A percentile compares a stretch with the other conserved stretches of the same genome.
phyloP scores from a whole-genome alignment of 1,140 invertebrate species.

The Drosophila dunni region DNA sequence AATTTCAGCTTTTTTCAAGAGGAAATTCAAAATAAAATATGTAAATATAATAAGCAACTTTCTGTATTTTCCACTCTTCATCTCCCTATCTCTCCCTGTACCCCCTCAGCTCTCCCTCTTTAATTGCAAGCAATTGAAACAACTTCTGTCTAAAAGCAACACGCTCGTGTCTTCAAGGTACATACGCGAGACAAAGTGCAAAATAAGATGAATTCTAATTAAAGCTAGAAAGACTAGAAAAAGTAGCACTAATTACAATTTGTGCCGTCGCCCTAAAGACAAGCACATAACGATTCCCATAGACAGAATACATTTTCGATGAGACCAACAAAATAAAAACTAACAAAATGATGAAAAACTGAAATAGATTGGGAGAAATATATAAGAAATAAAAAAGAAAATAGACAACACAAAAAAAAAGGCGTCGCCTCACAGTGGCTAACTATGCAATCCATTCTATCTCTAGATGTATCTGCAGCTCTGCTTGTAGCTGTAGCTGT shows the following conservation, averaged over 20 bases:
- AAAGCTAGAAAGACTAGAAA: slow-evolving; percentile 64
- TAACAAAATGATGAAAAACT: slow-evolving; percentile 54
- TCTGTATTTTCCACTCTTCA: too few relatives aligned
- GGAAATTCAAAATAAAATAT: too few relatives aligned
- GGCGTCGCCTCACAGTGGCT: slow-evolving; percentile 29
- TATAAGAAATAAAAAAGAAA: slow-evolving; percentile 22
- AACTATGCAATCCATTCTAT: slow-evolving; percentile 30
- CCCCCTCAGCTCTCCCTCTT: too few relatives aligned
- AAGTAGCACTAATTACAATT: slow-evolving; percentile 78
- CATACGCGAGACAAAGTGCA: slow-evolving; percentile 49
- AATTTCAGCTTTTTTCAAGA: too few relatives aligned
- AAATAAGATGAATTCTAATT: slow-evolving; percentile 70
- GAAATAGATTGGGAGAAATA: slow-evolving; percentile 78
- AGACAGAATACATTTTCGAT: slow-evolving; percentile 59
- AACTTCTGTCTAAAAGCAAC: slow-evolving; percentile 57
- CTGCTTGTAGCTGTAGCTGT: slow-evolving; percentile 15
- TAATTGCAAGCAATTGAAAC: slow-evolving; percentile 3
- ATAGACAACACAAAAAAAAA: slow-evolving; percentile 2
- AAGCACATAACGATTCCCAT: slow-evolving; percentile 23
- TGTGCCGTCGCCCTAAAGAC: slow-evolving; percentile 70
- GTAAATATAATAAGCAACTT: too few relatives aligned
- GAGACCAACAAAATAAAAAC: slow-evolving; percentile 24
- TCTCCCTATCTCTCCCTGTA: too few relatives aligned
- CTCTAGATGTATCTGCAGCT: slow-evolving; percentile 41
- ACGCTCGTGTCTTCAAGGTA: slow-evolving; percentile 64